Evolutionary conservation across 1,140 invertebrate species (phyloP).

Genomic region (Drosophila suzukii): DNA sequence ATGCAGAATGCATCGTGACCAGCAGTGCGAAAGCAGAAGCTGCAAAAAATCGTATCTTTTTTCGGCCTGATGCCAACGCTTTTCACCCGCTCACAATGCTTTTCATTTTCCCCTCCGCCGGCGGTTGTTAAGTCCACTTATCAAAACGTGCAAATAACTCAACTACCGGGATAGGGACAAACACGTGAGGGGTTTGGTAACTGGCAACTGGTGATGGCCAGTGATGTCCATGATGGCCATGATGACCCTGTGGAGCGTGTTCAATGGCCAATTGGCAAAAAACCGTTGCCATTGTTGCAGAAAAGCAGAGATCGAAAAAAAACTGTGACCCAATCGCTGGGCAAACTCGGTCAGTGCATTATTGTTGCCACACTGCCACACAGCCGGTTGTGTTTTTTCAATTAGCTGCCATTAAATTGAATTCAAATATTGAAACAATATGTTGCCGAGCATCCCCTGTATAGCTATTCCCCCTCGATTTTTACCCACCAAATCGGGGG

Average conservation of each 20-base stretch:
- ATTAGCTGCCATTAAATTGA: constrained; percentile 82
- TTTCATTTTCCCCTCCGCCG: constrained; percentile 3
- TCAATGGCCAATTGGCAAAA: constrained; percentile 59
- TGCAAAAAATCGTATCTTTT: constrained; percentile 24
- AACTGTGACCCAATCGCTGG: constrained; percentile 25
- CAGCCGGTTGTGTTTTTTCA: constrained; percentile 68
- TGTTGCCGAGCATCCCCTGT: constrained; percentile 32
- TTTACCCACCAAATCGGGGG: constrained; percentile 8
- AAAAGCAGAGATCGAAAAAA: not conserved
- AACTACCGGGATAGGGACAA: constrained; percentile 55
- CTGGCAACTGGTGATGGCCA: constrained; percentile 39
- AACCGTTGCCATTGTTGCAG: constrained; percentile 45
- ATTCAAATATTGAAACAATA: constrained; percentile 83
- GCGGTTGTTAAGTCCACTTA: constrained; percentile 76
- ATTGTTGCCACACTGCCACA: constrained; percentile 65
- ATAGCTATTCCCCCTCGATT: constrained; percentile 1
- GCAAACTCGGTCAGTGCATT: constrained; percentile 61
- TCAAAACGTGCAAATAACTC: constrained; percentile 82
- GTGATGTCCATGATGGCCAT: constrained; percentile 13
- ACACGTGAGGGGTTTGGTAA: constrained; percentile 23
- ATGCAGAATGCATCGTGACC: constrained; percentile 14
- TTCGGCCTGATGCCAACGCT: not conserved
- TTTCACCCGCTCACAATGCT: constrained; percentile 12
- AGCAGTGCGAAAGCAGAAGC: constrained; percentile 20
- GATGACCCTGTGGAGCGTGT: constrained; percentile 64